These are phyloP conservation scores for Morus bassanus DNA, from an alignment of 2,797 vertebrate species.

Conservation along the genomic window DNA sequence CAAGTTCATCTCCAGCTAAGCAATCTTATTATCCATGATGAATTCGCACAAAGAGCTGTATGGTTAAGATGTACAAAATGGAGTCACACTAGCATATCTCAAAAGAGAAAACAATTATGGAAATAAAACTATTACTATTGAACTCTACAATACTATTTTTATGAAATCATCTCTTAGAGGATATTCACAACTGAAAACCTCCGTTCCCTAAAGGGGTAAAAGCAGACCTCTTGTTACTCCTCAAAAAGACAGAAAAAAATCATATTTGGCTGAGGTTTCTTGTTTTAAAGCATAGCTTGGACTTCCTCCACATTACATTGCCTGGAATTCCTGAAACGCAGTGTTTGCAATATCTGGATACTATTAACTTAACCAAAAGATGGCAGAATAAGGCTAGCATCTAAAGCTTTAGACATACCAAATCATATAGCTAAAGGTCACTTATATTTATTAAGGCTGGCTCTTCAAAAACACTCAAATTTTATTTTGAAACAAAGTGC, in stretches of 20 bases:
- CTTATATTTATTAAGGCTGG: background rate
- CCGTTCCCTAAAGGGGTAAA: background rate
- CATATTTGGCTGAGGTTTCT: background rate
- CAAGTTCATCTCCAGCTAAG: background rate
- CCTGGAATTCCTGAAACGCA: background rate
- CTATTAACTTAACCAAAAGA: background rate
- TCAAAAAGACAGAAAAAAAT: background rate
- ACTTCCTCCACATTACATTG: background rate
- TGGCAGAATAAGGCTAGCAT: background rate
- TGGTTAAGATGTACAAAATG: background rate
- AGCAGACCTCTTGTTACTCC: background rate
- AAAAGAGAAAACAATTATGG: background rate
- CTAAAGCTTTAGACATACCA: background rate
- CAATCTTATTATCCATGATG: background rate
- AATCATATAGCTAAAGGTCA: background rate
- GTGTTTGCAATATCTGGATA: background rate
- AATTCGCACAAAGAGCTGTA: background rate
- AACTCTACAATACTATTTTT: background rate
- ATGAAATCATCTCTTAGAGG: background rate
- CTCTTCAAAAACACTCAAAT: background rate
- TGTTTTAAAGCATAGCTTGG: background rate
- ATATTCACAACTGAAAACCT: background rate
- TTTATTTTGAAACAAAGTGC: background rate
- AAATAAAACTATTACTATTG: background rate
- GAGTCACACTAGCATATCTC: background rate